phyloP scores from a whole-genome alignment of 2,113 vertebrate genomes.

The Phoxinus phoxinus region DNA sequence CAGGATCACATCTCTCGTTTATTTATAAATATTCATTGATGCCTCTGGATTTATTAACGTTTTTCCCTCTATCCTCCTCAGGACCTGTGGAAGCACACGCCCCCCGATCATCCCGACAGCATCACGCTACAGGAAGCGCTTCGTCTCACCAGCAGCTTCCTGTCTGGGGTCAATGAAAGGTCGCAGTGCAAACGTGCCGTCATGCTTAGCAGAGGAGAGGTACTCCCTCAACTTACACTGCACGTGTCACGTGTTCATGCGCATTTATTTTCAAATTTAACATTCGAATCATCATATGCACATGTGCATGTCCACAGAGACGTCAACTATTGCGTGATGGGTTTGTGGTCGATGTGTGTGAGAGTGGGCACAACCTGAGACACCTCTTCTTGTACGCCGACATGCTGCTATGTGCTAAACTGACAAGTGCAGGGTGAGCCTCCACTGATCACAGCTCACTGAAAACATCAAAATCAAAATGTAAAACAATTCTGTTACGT shows the following conservation, averaged over 20 bases:
- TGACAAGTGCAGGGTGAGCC: constrained; percentile 73
- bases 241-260: neutral
- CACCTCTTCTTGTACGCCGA: constrained; percentile 81
- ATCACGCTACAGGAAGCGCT: constrained; percentile 71
- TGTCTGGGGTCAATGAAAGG: constrained; percentile 77
- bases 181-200: constrained; percentile 72
- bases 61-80: constrained; percentile 43
- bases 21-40: neutral
- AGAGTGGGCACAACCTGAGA: constrained; percentile 69
- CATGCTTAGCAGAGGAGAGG: constrained; percentile 74
- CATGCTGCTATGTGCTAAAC: constrained; percentile 75
- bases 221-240: constrained; percentile 53
- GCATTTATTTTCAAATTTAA: neutral
- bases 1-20: neutral
- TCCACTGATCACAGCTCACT: neutral
- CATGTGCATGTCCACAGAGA: constrained; percentile 58
- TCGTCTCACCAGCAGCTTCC: constrained; percentile 77
- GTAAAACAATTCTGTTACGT: neutral
- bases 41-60: neutral
- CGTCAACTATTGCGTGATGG: constrained; percentile 75
- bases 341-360: constrained; percentile 72
- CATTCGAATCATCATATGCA: neutral
- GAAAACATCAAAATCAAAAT: neutral
- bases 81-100: constrained; percentile 77
- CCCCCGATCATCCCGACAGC: constrained; percentile 67